Evolutionary conservation across 2,888 invertebrate genomes (phyloP).

Genomic region (Troides oblongomaculatus): DNA sequence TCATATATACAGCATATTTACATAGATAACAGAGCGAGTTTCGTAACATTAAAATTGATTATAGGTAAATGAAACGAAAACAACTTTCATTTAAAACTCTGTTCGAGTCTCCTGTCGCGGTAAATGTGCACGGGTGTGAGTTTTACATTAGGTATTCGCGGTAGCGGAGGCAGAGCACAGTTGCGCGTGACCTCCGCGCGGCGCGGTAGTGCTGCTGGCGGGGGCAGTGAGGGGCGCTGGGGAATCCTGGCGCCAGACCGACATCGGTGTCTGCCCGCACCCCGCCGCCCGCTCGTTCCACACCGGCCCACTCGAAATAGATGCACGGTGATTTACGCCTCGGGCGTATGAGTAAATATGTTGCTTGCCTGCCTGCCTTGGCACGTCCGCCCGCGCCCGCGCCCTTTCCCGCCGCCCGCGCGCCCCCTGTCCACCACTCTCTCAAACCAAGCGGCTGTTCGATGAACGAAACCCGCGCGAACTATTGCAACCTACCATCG

Average conservation of each 20-base stretch:
- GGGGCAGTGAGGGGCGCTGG: conserved; percentile 65
- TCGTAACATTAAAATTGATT: conserved; percentile 6
- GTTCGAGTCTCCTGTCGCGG: conserved; percentile 1
- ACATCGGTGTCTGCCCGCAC: conserved; percentile 73
- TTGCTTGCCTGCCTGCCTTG: conserved; percentile 75
- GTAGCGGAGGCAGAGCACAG: conserved; percentile 38
- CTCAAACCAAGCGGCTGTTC: conserved; percentile 42
- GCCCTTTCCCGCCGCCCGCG: conserved; percentile 43
- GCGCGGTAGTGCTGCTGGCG: conserved; percentile 38
- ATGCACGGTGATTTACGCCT: conserved; percentile 79
- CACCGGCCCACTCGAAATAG: conserved; percentile 73
- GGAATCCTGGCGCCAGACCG: conserved; percentile 82
- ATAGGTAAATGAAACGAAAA: conserved; percentile 8
- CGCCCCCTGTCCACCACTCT: conserved; percentile 56
- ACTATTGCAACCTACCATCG: conserved; percentile 36
- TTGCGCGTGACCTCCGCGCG: conserved; percentile 50
- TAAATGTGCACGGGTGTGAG: conserved; percentile 11
- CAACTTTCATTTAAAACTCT: conserved; percentile 24
- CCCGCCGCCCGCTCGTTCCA: conserved; percentile 53
- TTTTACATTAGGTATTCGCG: conserved; percentile 30
- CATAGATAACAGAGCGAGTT: not conserved
- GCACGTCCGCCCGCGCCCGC: conserved; percentile 71
- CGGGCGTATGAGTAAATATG: conserved; percentile 76
- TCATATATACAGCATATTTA: not conserved
- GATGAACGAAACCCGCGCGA: conserved; percentile 30